Conservation (phyloP, 1,140 invertebrate species). For the Physella acuta region DNA sequence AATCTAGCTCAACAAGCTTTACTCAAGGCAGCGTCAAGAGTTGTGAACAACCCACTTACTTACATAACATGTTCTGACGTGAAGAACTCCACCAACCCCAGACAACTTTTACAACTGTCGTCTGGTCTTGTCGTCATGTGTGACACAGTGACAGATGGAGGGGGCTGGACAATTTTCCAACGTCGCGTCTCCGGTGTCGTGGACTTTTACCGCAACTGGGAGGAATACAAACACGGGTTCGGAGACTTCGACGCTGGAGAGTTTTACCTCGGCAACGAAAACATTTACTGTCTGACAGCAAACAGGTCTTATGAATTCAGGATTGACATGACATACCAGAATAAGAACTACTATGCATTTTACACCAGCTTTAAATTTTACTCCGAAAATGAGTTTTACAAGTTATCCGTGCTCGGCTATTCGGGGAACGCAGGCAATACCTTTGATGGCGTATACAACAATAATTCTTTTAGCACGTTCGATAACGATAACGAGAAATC, state of each 20-base stretch:
- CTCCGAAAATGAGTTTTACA: neutral
- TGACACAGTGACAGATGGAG: constrained; percentile 5
- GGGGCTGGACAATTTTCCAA: constrained; percentile 64
- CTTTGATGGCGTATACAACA: neutral
- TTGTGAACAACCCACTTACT: too few species aligned
- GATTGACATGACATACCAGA: neutral
- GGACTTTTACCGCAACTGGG: constrained; percentile 90
- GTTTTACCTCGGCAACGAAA: constrained; percentile 56
- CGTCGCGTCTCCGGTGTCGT: constrained; percentile 73
- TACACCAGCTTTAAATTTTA: neutral
- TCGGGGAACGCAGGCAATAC: neutral
- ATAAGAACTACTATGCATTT: neutral
- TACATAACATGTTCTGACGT: too few species aligned
- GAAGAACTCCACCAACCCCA: too few species aligned
- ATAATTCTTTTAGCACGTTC: neutral
- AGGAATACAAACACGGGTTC: constrained; percentile 91
- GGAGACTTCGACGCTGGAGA: constrained; percentile 72
- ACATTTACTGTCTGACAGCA: neutral
- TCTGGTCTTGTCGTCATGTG: neutral
- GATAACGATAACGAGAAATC: constrained; percentile 4
- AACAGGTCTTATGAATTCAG: constrained; percentile 3
- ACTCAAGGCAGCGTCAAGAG: too few species aligned
- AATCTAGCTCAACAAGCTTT: too few species aligned
- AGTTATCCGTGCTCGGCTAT: neutral
- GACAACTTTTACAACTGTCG: neutral